These are phyloP conservation scores for Oxytorus armatus DNA, from an alignment of 2,888 invertebrate genomes.

Conservation along the genomic window DNA sequence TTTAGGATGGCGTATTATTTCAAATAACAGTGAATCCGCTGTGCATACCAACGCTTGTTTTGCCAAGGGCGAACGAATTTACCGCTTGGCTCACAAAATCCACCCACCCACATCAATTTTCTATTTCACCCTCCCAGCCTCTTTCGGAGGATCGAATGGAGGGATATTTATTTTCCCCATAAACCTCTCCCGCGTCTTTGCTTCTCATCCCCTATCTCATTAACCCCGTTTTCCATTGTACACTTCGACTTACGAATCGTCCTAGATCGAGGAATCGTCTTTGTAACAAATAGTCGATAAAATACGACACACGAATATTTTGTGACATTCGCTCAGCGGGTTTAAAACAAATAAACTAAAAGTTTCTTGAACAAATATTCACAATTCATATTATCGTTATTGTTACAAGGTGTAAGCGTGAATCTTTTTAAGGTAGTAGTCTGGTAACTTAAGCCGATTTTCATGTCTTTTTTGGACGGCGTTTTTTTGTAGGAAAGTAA, in stretches of 20 bases:
- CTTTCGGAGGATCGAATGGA: too few species aligned
- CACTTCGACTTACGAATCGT: neutral
- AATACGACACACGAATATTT: too few species aligned
- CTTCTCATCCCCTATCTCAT: neutral
- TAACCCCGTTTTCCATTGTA: neutral
- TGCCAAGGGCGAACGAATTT: slow-evolving; percentile 71
- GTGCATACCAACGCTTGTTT: slow-evolving; percentile 71
- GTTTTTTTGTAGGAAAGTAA: too few species aligned
- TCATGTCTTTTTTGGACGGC: too few species aligned
- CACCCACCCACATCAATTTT: slow-evolving; percentile 49
- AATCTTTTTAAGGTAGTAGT: too few species aligned
- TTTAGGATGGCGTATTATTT: slow-evolving; percentile 77
- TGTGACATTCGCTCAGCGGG: too few species aligned
- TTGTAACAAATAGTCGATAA: neutral
- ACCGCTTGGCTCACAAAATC: slow-evolving; percentile 69
- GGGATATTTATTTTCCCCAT: slow-evolving; percentile 5
- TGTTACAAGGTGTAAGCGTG: too few species aligned
- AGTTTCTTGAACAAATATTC: too few species aligned
- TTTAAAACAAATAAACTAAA: too few species aligned
- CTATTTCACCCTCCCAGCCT: slow-evolving; percentile 30
- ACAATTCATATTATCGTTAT: too few species aligned
- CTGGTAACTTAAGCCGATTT: too few species aligned
- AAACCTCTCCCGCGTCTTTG: neutral
- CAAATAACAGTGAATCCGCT: slow-evolving; percentile 73
- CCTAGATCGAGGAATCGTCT: neutral